Conservation (phyloP, 2,113 vertebrate species). For the Cheilinus undulatus region DNA sequence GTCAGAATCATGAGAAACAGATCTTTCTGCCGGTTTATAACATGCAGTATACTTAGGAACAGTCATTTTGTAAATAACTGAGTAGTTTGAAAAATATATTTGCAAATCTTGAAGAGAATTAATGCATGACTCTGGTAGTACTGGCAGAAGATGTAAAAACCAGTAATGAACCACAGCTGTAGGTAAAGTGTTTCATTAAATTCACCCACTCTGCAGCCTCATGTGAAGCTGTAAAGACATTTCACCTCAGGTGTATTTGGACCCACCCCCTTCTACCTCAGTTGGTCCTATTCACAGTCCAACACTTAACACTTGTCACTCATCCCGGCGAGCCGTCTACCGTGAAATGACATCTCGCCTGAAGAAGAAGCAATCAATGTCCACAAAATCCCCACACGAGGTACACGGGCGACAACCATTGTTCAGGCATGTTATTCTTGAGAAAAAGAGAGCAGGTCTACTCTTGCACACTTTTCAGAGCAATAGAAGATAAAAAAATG, state of each 20-base stretch:
- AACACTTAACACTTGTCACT: conserved; percentile 53
- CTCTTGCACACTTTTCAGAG: background rate
- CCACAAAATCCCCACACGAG: conserved; percentile 24
- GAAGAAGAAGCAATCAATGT: conserved; percentile 31
- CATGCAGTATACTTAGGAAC: too few species aligned
- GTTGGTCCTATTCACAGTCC: conserved; percentile 46
- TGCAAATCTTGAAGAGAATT: too few species aligned
- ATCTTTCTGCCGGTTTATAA: too few species aligned
- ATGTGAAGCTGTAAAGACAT: background rate
- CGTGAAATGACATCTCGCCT: conserved; percentile 53
- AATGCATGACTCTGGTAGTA: too few species aligned
- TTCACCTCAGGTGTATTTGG: conserved; percentile 22
- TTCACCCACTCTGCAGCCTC: background rate
- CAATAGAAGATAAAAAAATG: conserved; percentile 29
- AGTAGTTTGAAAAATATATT: too few species aligned
- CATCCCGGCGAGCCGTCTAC: conserved; percentile 44
- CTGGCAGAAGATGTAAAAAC: too few species aligned
- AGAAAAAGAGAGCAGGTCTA: conserved; percentile 21
- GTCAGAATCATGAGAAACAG: too few species aligned
- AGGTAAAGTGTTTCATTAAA: conserved; percentile 1
- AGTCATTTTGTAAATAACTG: too few species aligned
- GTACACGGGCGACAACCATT: conserved; percentile 9
- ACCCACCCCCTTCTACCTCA: conserved; percentile 13
- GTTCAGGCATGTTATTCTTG: conserved; percentile 29
- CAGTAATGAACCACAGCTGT: background rate